Conservation (phyloP, 2,888 invertebrate species). For the Hesperia comma region DNA sequence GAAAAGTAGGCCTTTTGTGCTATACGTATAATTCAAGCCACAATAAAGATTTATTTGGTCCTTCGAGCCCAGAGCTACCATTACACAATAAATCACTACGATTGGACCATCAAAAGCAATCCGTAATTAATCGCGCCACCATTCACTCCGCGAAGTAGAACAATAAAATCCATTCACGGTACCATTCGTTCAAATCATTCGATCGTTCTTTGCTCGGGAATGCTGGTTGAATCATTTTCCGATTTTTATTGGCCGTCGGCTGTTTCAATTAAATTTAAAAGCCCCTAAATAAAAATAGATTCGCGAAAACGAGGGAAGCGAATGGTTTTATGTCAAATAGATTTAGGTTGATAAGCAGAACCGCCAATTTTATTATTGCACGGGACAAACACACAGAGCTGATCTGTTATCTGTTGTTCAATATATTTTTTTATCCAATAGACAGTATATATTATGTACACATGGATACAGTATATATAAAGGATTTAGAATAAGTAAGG, state of each 20-base stretch:
- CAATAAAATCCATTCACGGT: constrained; percentile 29
- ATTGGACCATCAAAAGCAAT: constrained; percentile 14
- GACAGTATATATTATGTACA: no score
- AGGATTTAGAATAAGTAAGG: no score
- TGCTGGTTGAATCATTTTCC: constrained; percentile 28
- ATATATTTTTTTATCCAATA: no score
- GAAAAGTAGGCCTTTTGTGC: no score
- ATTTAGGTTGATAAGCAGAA: constrained; percentile 2
- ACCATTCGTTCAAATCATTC: constrained; percentile 31
- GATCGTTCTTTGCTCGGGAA: neutral
- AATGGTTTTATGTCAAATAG: neutral
- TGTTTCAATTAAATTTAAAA: constrained; percentile 39
- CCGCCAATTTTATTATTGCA: neutral
- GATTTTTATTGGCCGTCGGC: constrained; percentile 36
- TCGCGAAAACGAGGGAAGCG: neutral
- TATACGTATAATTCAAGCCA: neutral
- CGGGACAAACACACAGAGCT: neutral
- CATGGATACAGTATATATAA: no score
- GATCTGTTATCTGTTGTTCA: neutral
- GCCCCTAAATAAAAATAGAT: constrained; percentile 9
- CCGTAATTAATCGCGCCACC: constrained; percentile 8
- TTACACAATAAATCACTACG: neutral
- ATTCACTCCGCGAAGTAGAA: constrained; percentile 1
- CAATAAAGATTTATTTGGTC: neutral
- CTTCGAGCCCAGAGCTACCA: neutral